Base-by-base conservation (phyloP, 2,888 invertebrate genomes). In the Mactromeris polynyma region DNA sequence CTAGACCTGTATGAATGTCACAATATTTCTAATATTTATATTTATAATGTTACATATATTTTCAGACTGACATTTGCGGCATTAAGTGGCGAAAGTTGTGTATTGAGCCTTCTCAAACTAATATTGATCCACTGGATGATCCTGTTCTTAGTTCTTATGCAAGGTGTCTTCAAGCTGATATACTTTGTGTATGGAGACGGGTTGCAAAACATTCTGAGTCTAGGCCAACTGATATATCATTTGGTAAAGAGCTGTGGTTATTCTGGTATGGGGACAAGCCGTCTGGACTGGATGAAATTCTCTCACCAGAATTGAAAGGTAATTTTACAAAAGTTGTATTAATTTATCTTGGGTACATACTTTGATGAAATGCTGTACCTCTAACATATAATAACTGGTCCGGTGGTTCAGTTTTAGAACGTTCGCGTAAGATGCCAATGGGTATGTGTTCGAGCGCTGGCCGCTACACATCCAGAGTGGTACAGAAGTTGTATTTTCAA, bases 31-130 rank as follows among this genome's bases (percentile, higher is more conserved):
- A 17, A 46, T 17, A 17, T 4, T 3, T 17, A 40, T n/a, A 11
- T 46, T 46, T 17, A 46, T 4, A 64, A 79, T 86, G 26, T 64
- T 73, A 89, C 38, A 86, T 91, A 90, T 73, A 38, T 85, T 98
- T 98, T 21, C 98, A 99, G 99, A 99, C 99, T 97, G 99, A 99
- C 97, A 98, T 99, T 97, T 98, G 99, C 97, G 99, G 99, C 97
- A 99, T 99, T 97, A 99, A 99, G 98, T 99, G 99, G 99, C 98
- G 98, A 97, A 99, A 98, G 91, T 91, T 96, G 40, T 92, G 93
- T 64, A 93, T 94, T 58, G 93, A 93, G 69, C 93, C 94, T n/a
- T 92, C 94, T 46, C 93, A 93, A 81, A 89, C 89, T 21, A 83
- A 82, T 17, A 89, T 95, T 40, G 94, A 96, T 85, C 94, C 93